A percentile compares a stretch with the other conserved stretches of the same genome.
Evolutionary conservation across 2,888 invertebrate genomes (phyloP).

Genomic region (Eilema depressum): DNA sequence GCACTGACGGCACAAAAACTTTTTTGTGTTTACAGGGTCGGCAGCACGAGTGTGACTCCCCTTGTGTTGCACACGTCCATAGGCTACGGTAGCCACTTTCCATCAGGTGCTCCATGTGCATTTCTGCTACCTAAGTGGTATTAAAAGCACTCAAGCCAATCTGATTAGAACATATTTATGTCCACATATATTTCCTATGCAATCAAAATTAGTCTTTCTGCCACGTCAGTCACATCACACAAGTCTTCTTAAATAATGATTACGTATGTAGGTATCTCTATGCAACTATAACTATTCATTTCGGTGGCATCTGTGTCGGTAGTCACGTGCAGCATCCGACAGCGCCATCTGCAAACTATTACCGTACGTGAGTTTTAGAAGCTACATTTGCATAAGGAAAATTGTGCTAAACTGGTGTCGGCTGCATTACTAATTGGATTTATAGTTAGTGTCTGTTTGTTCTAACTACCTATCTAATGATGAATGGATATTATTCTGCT

Average conservation of each 20-base stretch:
- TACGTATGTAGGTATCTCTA: background rate
- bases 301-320: background rate
- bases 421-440: conserved; percentile 13
- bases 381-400: conserved; percentile 15
- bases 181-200: no score
- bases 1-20: no score
- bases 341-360: conserved; percentile 16
- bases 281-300: conserved; percentile 1
- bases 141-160: no score
- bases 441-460: background rate
- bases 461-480: background rate
- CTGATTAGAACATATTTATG: no score
- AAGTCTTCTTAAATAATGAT: background rate
- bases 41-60: no score
- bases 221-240: background rate
- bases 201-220: background rate
- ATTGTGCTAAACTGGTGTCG: background rate
- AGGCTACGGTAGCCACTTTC: no score
- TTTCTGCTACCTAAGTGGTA: no score
- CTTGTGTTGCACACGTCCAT: no score
- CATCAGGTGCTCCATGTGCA: no score
- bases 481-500: no score
- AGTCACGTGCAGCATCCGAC: conserved; percentile 18
- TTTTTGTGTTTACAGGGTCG: no score
- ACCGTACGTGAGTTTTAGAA: conserved; percentile 24